Evolutionary conservation across 2,797 vertebrate genomes (phyloP).

Genomic region (Alca torda): DNA sequence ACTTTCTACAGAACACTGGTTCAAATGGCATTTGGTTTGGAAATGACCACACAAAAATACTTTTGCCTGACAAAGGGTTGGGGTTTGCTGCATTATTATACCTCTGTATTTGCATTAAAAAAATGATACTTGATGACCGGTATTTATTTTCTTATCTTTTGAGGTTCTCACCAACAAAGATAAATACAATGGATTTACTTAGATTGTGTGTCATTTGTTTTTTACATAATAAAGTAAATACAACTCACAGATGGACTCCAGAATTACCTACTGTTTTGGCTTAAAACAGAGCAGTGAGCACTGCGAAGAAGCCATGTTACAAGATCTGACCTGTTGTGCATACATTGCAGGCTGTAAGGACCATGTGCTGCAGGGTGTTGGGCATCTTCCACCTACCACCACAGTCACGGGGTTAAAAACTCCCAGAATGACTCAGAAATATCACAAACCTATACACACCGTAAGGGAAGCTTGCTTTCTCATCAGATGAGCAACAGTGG

Average conservation of each 20-base stretch:
- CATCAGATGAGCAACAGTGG: background rate
- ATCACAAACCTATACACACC: background rate
- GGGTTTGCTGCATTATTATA: background rate
- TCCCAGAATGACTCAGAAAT: background rate
- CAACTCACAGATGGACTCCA: background rate
- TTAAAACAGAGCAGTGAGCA: background rate
- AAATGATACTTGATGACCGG: fast-evolving
- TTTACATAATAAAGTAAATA: background rate
- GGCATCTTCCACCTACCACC: background rate
- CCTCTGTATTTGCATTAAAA: background rate
- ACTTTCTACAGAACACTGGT: background rate
- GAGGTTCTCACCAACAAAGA: background rate
- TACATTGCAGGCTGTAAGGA: background rate
- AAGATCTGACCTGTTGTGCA: fast-evolving
- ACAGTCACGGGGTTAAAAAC: background rate
- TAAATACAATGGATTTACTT: background rate
- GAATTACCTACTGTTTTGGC: background rate
- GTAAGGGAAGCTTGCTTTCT: background rate
- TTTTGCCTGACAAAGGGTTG: background rate
- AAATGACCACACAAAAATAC: background rate
- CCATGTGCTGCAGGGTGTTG: fast-evolving
- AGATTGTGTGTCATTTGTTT: background rate
- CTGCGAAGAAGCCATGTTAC: background rate
- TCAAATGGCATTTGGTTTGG: background rate
- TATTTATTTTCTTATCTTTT: background rate